Conservation (phyloP, 2,888 invertebrate genomes). For the Melieria crassipennis region DNA sequence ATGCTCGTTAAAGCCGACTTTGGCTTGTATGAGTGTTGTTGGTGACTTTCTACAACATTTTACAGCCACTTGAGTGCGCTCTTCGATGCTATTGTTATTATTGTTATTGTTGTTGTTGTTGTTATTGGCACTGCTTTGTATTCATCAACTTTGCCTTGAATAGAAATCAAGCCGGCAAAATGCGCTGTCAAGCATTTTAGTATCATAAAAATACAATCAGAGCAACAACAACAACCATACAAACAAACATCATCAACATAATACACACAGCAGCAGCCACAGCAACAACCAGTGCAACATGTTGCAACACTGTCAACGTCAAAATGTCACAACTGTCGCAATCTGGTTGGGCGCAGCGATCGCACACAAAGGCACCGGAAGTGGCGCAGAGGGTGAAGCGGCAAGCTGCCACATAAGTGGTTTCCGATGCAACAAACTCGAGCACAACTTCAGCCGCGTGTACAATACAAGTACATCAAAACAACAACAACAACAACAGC, state of each 20-base stretch:
- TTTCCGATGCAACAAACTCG: slow-evolving; percentile 31
- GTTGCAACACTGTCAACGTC: slow-evolving; percentile 24
- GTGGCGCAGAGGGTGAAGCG: neutral
- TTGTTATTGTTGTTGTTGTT: too few relatives aligned
- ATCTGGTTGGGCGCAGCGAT: neutral
- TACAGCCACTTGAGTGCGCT: too few relatives aligned
- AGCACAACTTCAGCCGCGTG: neutral
- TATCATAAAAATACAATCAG: neutral
- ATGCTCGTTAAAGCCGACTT: too few relatives aligned
- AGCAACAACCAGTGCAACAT: slow-evolving; percentile 16
- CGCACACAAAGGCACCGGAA: neutral
- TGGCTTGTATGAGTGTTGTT: too few relatives aligned
- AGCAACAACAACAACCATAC: slow-evolving; percentile 6
- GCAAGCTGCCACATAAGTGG: slow-evolving; percentile 25
- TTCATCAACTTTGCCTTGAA: too few relatives aligned
- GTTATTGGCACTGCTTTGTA: too few relatives aligned
- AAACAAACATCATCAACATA: slow-evolving; percentile 22
- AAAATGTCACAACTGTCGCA: slow-evolving; percentile 10
- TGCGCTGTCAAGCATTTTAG: slow-evolving; percentile 2
- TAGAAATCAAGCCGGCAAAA: slow-evolving; percentile 28
- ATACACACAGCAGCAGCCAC: slow-evolving; percentile 2
- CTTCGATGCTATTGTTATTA: too few relatives aligned
- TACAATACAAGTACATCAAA: neutral
- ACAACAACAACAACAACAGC: neutral
- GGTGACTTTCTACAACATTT: too few relatives aligned